Evolutionary conservation across 2,888 invertebrate genomes (phyloP), one percentile per base, ranked within the genome.

Genomic region (Stomorhina lunata): DNA sequence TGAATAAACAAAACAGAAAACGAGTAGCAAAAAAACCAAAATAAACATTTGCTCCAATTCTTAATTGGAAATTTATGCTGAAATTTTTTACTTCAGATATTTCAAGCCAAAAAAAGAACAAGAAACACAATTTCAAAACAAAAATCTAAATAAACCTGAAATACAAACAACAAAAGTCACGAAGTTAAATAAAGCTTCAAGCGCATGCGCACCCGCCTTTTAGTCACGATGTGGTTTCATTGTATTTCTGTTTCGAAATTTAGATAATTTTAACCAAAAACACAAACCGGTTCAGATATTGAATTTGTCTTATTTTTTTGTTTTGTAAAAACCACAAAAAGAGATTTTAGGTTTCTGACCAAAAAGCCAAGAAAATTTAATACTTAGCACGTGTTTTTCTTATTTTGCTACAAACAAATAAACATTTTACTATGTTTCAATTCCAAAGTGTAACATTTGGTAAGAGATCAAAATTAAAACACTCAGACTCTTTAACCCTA

Each of bases 151-250:
- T 15, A 79, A 79, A 72, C 48, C 25, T 22, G 29, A 25, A 65
- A 15, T 0, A 1, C 37, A 59, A 40, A 17, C 12, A 45, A 55
- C 17, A n/a, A 34, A n/a, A 27, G 29, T n/a, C 9, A 73, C 10
- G 15, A 66, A 45, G 2, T 15, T 25, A 32, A 50, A 40, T 61
- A 65, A 50, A 34, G 63, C 65, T 55, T 45, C 27, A 40, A 50
- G 66, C 79, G 72, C 66, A 80, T 50, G 65, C 50, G 66, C 55
- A 32, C 32, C 55, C 50, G 72, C 66, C 66, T 72, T 61, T 59
- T 27, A 5, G 66, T 73, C 79, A 80, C 72, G 73, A 80, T 59
- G 66, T 66, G n/a, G 79, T 66, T 73, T 73, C 53, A 45, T 69
- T 25, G 4, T 5, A n/a, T 53, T 37, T 53, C 4, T 9, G 2